Evolutionary conservation across 2,113 vertebrate genomes (phyloP), one percentile per base, ranked within the genome.

Genomic region (Alethe diademata): DNA sequence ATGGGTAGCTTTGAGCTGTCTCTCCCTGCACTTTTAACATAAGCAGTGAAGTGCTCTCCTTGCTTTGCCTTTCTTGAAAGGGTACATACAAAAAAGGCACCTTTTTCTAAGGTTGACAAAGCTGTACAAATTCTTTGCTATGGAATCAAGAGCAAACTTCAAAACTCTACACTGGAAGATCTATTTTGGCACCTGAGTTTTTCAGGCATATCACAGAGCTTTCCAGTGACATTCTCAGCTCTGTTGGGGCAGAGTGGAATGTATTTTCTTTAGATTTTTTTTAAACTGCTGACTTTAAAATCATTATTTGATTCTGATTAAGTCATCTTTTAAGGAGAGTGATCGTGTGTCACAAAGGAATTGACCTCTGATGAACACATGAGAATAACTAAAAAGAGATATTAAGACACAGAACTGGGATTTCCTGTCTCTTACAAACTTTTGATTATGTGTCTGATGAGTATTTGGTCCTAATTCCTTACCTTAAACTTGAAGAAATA

Each of bases 51-150:
- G 51, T 71, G 72, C 69, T 80, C 20, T 22, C 40, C 72, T 82
- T 74, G 58, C 86, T 70, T 78, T 79, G 61, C 76, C 73, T 91
- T 64, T 54, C 75, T 90, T 95, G 85, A 90, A 93, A 96, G 78
- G 42, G 18, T n/a, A 43, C 43, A 10, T 69, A 62, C 3, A 67
- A 82, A 83, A 90, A 93, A 83, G 71, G 14, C 33, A 62, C 31
- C 50, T 83, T 89, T 83, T 92, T 65, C 54, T 80, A 48, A 83
- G 61, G 56, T 3, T 91, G 66, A 62, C 51, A 93, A 84, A 93
- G 86, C 76, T 89, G 57, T 90, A 84, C 89, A 94, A 83, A 88
- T 43, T 90, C 85, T 92, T 78, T 88, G 71, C 71, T 64, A 62
- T 48, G 61, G 58, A 76, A 90, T 80, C 67, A 62, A 94, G 71